Conservation (phyloP, 2,113 vertebrate genomes). For the Eolophus roseicapilla region DNA sequence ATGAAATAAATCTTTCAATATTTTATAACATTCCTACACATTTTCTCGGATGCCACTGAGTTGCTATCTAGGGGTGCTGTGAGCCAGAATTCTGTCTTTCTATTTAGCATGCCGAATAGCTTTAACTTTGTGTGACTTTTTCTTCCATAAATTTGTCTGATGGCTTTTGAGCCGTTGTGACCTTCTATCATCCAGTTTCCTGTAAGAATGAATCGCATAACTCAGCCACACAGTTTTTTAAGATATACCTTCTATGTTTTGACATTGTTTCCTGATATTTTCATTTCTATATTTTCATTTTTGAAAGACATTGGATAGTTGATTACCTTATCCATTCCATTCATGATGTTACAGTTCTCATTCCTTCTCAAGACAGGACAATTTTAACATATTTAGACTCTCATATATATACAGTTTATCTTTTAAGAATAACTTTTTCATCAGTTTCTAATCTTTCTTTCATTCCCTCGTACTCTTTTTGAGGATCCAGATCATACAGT, state of each 20-base stretch:
- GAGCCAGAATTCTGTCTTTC: neutral
- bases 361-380: neutral
- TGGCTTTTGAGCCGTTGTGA: neutral
- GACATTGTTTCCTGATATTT: neutral
- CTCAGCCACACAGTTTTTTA: neutral
- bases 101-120: neutral
- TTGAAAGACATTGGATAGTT: neutral
- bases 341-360: neutral
- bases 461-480: neutral
- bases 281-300: neutral
- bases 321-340: neutral
- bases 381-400: neutral
- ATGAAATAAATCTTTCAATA: neutral
- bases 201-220: neutral
- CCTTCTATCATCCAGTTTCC: neutral
- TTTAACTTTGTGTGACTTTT: neutral
- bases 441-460: neutral
- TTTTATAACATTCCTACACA: neutral
- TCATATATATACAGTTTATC: neutral
- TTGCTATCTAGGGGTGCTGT: neutral
- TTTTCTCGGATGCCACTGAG: neutral
- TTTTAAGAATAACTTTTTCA: neutral
- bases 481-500: neutral
- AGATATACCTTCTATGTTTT: neutral
- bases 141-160: neutral